Conservation (phyloP, 2,888 invertebrate genomes). For the Syrista parreyssii region DNA sequence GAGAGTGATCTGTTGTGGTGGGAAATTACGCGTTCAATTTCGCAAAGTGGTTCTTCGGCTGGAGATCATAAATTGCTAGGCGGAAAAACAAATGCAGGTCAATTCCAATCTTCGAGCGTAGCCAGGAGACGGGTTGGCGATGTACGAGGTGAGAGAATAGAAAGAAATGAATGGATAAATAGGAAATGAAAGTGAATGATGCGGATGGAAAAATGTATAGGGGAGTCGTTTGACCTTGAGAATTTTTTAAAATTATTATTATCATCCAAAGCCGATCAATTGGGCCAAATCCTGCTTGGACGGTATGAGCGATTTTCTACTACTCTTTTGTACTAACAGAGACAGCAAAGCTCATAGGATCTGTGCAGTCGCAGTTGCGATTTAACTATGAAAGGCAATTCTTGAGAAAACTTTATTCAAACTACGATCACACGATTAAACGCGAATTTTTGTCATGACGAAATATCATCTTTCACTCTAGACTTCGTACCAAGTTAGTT, state of each 20-base stretch:
- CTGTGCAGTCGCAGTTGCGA: too few species aligned
- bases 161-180: background rate
- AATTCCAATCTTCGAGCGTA: conserved; percentile 24
- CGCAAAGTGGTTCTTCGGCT: conserved; percentile 40
- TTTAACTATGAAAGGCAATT: too few species aligned
- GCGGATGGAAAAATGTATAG: background rate
- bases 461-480: background rate
- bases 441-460: background rate
- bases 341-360: too few species aligned
- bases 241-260: background rate
- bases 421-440: background rate
- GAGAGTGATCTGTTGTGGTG: conserved; percentile 23
- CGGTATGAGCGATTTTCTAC: background rate
- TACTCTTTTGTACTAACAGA: too few species aligned
- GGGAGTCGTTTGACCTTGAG: background rate
- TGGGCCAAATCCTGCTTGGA: background rate
- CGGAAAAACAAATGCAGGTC: conserved; percentile 39
- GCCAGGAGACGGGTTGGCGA: background rate
- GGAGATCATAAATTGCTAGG: conserved; percentile 39
- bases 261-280: background rate
- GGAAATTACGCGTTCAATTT: conserved; percentile 48
- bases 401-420: background rate
- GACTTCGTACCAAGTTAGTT: background rate
- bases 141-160: background rate
- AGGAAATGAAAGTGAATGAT: background rate